Evolutionary conservation across 2,113 vertebrate species (phyloP), one percentile per base, ranked within the genome.

Genomic region (Nibea albiflora): DNA sequence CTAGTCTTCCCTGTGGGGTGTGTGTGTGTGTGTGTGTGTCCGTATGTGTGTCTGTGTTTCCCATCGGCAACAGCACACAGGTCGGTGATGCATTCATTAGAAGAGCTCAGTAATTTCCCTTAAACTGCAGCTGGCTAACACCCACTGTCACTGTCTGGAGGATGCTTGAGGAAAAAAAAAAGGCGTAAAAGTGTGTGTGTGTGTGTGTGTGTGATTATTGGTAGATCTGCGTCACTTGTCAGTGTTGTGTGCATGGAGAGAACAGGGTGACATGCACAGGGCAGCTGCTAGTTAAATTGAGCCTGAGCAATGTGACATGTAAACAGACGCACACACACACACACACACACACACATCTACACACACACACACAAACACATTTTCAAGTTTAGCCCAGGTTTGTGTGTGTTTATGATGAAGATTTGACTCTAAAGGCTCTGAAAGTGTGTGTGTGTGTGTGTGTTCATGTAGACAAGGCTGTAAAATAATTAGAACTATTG

Each of bases 91-190:
- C 75, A 77, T 83, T 91, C 83, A 76, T 90, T 85, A 84, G 57
- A 88, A 42, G 80, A 88, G 77, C 91, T 92, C 86, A 86, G 91
- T 92, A 89, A 92, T 92, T 91, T 92, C 42, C 22, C 60, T 89
- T 86, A 87, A 93, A 89, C 79, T 81, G 81, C 81, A 81, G 80
- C 82, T 62, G 81, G 84, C 80, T 71, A 78, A 66, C 84, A 84
- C 83, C 68, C 72, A 85, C 61, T 87, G 78, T 89, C 72, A 84
- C 64, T 87, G 78, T 89, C 80, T 84, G 62, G 61, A 84, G 73
- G 83, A 84, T 65, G 67, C 53, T 78, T 75, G 56, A 53, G 24
- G 73, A 76, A 74, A 24, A 22, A 76, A 74, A 24, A 22, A 52
- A 17, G 54, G 24, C 11, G 12, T 26, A 11, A 12, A 39, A 39